These are phyloP conservation scores for Cephus rjabovi DNA, from an alignment of 2,888 invertebrate genomes.

Conservation along the genomic window DNA sequence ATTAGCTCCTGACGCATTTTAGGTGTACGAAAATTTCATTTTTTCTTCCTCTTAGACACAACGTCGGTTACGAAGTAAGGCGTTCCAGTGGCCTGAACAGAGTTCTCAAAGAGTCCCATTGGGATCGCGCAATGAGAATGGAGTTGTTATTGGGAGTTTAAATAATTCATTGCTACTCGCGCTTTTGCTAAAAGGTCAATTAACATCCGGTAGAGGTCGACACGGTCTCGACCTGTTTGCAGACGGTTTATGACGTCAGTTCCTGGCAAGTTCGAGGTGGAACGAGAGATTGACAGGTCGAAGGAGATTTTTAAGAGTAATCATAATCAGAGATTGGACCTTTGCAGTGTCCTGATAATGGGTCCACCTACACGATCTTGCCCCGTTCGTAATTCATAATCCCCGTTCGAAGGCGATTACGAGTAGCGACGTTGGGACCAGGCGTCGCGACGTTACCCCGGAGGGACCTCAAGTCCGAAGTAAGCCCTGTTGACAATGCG, in stretches of 20 bases:
- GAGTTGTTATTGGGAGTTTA: neutral
- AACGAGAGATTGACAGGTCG: neutral
- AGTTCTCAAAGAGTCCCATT: neutral
- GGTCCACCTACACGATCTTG: neutral
- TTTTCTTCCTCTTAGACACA: neutral
- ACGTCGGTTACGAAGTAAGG: neutral
- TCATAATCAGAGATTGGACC: constrained; percentile 10
- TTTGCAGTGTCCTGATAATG: constrained; percentile 14
- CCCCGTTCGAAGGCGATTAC: neutral
- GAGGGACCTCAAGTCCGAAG: neutral
- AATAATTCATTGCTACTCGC: neutral
- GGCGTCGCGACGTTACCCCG: constrained; percentile 8
- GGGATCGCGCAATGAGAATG: neutral
- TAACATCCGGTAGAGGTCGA: neutral
- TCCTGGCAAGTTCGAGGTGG: neutral
- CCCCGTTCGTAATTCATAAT: neutral
- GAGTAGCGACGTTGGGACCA: neutral
- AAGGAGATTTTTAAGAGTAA: neutral
- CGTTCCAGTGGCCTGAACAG: neutral
- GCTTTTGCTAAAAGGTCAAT: neutral
- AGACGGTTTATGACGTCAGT: neutral
- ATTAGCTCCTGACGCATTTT: neutral
- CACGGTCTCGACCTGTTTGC: neutral
- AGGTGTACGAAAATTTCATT: neutral
- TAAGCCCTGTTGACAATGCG: neutral